Evolutionary conservation across 1,140 invertebrate genomes (phyloP).

Genomic region (Bombus difficillimus): DNA sequence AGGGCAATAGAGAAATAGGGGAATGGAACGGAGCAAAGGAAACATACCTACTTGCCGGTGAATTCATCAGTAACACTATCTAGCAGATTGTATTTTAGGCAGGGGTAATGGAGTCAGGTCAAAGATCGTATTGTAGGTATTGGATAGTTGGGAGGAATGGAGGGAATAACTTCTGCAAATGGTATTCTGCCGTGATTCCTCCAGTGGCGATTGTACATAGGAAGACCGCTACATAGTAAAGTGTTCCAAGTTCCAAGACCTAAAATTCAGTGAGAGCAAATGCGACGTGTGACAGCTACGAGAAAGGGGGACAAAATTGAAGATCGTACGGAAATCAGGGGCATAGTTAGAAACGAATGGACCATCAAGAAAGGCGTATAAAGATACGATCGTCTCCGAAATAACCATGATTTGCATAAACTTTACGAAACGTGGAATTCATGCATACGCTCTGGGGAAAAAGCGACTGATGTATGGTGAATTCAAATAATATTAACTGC

Average conservation of each 20-base stretch:
- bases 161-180: background rate
- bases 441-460: background rate
- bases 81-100: background rate
- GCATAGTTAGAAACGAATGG: conserved; percentile 17
- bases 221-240: background rate
- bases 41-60: background rate
- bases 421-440: background rate
- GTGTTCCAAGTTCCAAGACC: background rate
- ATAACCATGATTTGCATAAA: background rate
- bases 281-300: background rate
- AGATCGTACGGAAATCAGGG: conserved; percentile 35
- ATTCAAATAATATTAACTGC: conserved; percentile 16
- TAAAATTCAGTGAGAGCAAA: background rate
- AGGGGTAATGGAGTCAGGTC: background rate
- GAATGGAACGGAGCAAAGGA: background rate
- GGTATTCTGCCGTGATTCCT: background rate
- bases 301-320: conserved; percentile 1
- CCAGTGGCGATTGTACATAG: background rate
- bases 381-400: background rate
- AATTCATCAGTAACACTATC: background rate
- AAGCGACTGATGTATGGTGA: background rate
- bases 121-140: background rate
- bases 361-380: background rate
- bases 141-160: background rate
- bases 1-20: background rate